phyloP scores from a whole-genome alignment of 2,888 invertebrate species.

The Xylocampa areola region DNA sequence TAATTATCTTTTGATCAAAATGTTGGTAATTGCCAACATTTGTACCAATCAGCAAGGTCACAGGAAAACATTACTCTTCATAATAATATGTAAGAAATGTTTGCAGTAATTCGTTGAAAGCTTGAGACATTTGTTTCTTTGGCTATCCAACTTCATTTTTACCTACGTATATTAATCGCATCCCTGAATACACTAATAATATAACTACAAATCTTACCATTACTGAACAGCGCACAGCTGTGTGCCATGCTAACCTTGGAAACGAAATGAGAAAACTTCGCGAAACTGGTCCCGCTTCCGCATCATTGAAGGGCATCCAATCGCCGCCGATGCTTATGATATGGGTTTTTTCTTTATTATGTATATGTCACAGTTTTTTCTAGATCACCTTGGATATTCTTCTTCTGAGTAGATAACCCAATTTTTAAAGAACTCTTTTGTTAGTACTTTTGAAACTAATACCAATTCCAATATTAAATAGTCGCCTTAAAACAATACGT shows the following conservation, averaged over 20 bases:
- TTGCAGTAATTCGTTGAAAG: too few species aligned
- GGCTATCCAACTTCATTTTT: not conserved
- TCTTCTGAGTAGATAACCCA: too few species aligned
- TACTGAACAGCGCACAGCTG: slow-evolving; percentile 19
- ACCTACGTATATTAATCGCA: not conserved
- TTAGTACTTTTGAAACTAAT: too few species aligned
- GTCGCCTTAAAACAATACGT: too few species aligned
- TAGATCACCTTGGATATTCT: too few species aligned
- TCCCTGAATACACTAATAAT: not conserved
- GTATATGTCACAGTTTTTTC: slow-evolving; percentile 27
- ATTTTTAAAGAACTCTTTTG: too few species aligned
- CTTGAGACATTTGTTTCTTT: too few species aligned
- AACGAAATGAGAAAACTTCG: slow-evolving; percentile 40
- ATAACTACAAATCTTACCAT: slow-evolving; percentile 6
- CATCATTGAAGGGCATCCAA: slow-evolving; percentile 46
- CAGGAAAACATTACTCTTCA: not conserved
- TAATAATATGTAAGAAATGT: too few species aligned
- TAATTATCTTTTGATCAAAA: not conserved
- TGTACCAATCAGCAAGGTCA: not conserved
- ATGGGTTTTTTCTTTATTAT: slow-evolving; percentile 23
- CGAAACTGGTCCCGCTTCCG: slow-evolving; percentile 57
- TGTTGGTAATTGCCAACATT: too few species aligned
- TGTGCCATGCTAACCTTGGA: slow-evolving; percentile 9
- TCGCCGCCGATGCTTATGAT: slow-evolving; percentile 30
- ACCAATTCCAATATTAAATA: too few species aligned